A percentile compares a stretch with the other conserved stretches of the same genome.
phyloP scores from a whole-genome alignment of 2,113 vertebrate species.

The Podarcis cretensis region DNA sequence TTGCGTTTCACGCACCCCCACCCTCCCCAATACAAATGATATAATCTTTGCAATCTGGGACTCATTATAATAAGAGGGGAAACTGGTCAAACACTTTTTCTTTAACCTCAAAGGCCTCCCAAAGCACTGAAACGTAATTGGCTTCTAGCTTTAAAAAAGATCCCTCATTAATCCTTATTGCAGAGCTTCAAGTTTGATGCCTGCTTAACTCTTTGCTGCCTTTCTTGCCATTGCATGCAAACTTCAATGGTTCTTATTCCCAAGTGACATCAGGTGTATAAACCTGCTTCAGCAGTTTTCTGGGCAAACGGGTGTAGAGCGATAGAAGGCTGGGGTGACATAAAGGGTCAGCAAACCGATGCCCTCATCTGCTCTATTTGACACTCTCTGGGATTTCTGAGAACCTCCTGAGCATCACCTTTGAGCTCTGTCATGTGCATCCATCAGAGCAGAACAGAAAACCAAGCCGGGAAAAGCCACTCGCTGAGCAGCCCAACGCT shows the following conservation, averaged over 20 bases:
- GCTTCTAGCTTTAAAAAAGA: conserved; percentile 57
- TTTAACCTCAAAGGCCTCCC: conserved; percentile 43
- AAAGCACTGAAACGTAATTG: conserved; percentile 55
- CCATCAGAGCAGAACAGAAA: conserved; percentile 8
- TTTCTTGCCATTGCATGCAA: conserved; percentile 6
- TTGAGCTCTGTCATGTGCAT: conserved; percentile 56
- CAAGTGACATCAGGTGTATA: conserved; percentile 51
- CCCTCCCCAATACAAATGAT: conserved; percentile 7
- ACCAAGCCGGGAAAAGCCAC: not conserved
- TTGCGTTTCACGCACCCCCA: not conserved
- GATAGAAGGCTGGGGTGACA: conserved; percentile 51
- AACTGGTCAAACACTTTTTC: conserved; percentile 5
- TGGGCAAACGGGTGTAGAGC: conserved; percentile 49
- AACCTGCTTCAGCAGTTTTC: conserved; percentile 49
- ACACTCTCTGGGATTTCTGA: conserved; percentile 57
- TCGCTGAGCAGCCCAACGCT: too few relatives aligned
- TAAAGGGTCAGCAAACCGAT: conserved; percentile 55
- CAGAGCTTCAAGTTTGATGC: conserved; percentile 6
- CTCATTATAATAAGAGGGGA: conserved; percentile 18
- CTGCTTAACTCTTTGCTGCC: conserved; percentile 20
- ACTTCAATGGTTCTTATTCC: conserved; percentile 38
- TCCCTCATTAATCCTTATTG: conserved; percentile 37
- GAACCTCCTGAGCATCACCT: conserved; percentile 33
- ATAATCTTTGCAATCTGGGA: conserved; percentile 29
- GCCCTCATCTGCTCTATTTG: conserved; percentile 53